phyloP scores from a whole-genome alignment of 35 echinoderm and acorn worm species.

The Heliocidaris tuberculata region DNA sequence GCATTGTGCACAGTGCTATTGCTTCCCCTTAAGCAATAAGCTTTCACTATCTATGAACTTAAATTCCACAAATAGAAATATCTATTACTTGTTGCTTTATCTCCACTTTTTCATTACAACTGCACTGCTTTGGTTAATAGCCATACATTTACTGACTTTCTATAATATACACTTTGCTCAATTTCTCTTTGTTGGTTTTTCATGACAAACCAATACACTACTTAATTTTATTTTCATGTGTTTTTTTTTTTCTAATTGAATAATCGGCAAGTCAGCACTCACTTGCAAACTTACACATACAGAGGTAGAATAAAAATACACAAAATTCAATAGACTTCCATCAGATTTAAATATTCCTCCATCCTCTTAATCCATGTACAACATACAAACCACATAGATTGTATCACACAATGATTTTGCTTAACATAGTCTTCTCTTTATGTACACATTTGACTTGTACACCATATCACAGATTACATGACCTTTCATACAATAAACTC shows the following conservation, averaged over 20 bases:
- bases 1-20: neutral
- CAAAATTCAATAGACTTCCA: conserved; percentile 31
- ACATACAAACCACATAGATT: conserved; percentile 18
- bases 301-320: conserved; percentile 43
- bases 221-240: neutral
- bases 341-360: neutral
- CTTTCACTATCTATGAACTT: neutral
- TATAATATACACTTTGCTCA: conserved; percentile 13
- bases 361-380: neutral
- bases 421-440: neutral
- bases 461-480: neutral
- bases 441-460: neutral
- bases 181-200: neutral
- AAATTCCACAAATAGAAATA: neutral
- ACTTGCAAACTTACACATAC: conserved; percentile 40
- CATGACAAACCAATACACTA: neutral
- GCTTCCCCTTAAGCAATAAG: neutral
- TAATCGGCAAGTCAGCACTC: neutral
- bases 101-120: neutral
- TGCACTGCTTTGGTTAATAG: conserved; percentile 11
- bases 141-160: neutral
- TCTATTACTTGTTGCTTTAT: neutral
- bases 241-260: neutral
- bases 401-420: neutral
- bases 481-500: neutral